phyloP scores from a whole-genome alignment of 1,140 invertebrate species.

The Plutomurus gul region DNA sequence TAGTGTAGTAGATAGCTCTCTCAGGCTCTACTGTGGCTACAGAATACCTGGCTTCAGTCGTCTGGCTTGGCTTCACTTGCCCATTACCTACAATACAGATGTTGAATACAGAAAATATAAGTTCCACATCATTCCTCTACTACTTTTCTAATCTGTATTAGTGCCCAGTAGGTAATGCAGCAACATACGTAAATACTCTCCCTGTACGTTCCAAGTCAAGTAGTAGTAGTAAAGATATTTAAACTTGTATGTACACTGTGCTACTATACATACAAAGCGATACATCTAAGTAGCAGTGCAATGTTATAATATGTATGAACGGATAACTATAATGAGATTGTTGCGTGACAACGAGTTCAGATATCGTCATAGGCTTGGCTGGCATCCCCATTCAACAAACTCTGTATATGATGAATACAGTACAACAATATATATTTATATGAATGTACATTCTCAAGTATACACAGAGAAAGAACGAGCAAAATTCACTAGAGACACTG shows the following conservation, averaged over 20 bases:
- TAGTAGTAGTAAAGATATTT: conserved; percentile 24
- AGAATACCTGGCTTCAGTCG: too few species aligned
- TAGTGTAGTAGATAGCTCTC: too few species aligned
- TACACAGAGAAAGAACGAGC: not conserved
- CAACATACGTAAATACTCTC: too few species aligned
- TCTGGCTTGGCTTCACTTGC: too few species aligned
- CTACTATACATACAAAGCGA: too few species aligned
- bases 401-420: not conserved
- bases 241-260: not conserved
- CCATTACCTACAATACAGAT: too few species aligned
- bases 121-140: too few species aligned
- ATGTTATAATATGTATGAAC: not conserved
- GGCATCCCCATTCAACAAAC: conserved; percentile 10
- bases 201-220: not conserved
- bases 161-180: too few species aligned
- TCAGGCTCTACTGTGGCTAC: too few species aligned
- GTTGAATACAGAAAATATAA: too few species aligned
- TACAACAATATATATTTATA: not conserved
- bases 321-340: conserved; percentile 31
- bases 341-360: conserved; percentile 23
- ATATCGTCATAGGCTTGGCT: not conserved
- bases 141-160: too few species aligned
- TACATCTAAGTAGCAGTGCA: too few species aligned
- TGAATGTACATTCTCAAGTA: not conserved
- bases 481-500: conserved; percentile 2